phyloP scores from a whole-genome alignment of 2,888 invertebrate genomes.

The Drepana falcataria region DNA sequence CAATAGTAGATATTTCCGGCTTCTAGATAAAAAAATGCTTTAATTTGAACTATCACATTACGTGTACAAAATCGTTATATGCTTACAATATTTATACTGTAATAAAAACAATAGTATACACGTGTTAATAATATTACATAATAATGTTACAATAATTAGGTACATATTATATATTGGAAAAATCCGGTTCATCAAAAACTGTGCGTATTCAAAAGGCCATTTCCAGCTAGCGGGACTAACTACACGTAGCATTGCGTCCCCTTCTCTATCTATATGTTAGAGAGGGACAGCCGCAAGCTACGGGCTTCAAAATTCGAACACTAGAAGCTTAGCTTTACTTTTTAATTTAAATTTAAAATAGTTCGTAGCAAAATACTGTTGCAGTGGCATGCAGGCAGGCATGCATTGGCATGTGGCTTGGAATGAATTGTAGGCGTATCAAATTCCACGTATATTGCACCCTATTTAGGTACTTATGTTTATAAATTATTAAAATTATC shows the following conservation, averaged over 20 bases:
- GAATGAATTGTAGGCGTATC: slow-evolving; percentile 64
- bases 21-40: slow-evolving; percentile 9
- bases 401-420: slow-evolving; percentile 49
- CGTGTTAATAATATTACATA: slow-evolving; percentile 12
- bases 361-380: slow-evolving; percentile 67
- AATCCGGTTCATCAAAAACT: slow-evolving; percentile 25
- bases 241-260: slow-evolving; percentile 20
- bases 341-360: slow-evolving; percentile 48
- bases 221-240: slow-evolving; percentile 34
- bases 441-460: slow-evolving; percentile 43
- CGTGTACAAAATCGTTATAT: slow-evolving; percentile 55
- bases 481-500: slow-evolving; percentile 17
- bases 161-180: slow-evolving; percentile 26
- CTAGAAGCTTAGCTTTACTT: slow-evolving; percentile 57
- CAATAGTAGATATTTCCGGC: neutral
- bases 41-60: slow-evolving; percentile 48
- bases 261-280: slow-evolving; percentile 12
- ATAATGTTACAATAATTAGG: slow-evolving; percentile 22
- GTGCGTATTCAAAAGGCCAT: slow-evolving; percentile 37
- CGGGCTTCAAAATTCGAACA: slow-evolving; percentile 24
- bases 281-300: slow-evolving; percentile 21
- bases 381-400: too few relatives aligned
- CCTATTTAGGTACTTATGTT: slow-evolving; percentile 1
- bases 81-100: slow-evolving; percentile 33
- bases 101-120: slow-evolving; percentile 20